Percentiles rank a stretch among this genome's conserved stretches.
phyloP scores from a whole-genome alignment of 2,113 vertebrate genomes.

The Dolichallabes microphthalmus region DNA sequence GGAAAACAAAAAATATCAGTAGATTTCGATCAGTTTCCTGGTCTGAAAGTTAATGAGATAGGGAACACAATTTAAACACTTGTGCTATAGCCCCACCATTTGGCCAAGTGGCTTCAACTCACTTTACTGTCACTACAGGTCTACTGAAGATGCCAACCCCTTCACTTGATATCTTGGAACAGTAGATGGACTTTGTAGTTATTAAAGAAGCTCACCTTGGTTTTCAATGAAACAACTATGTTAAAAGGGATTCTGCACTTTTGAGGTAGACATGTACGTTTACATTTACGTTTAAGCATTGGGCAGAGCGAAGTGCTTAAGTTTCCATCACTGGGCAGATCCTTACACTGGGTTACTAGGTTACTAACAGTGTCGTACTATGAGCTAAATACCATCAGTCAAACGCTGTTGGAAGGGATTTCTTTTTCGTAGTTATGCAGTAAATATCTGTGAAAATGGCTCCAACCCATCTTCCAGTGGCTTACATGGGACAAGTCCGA shows the following conservation, averaged over 20 bases:
- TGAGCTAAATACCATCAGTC: too few relatives aligned
- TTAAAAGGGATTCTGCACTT: not conserved
- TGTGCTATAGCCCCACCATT: conserved; percentile 1
- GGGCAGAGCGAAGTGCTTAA: too few relatives aligned
- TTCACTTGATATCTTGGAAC: too few relatives aligned
- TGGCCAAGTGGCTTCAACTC: not conserved
- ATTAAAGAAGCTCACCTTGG: not conserved
- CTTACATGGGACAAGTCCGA: not conserved
- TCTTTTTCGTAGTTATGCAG: not conserved
- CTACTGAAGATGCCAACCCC: not conserved
- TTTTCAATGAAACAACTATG: not conserved
- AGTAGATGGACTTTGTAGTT: not conserved
- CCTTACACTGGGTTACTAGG: too few relatives aligned
- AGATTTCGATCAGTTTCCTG: too few relatives aligned
- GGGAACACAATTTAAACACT: not conserved
- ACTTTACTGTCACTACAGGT: not conserved
- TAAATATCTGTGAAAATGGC: not conserved
- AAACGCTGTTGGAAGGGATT: too few relatives aligned
- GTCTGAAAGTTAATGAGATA: not conserved
- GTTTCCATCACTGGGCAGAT: too few relatives aligned
- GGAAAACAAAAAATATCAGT: not conserved
- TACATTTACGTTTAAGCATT: too few relatives aligned
- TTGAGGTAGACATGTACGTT: not conserved
- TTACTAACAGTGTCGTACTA: too few relatives aligned
- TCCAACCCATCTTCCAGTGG: not conserved